Conservation (phyloP, 2,888 invertebrate species). For the Eristalis arbustorum region DNA sequence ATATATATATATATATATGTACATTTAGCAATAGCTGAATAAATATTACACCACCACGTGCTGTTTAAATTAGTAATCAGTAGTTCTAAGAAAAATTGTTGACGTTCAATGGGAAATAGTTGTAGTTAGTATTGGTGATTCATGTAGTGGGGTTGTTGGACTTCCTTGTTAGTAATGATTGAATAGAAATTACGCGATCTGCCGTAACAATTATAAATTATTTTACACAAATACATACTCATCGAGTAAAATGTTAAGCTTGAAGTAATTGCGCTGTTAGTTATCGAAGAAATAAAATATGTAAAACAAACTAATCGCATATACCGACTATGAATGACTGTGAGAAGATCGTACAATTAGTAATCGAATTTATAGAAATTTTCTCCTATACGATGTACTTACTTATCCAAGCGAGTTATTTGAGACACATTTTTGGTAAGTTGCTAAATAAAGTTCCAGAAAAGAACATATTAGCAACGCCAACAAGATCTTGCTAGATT, state of each 20-base stretch:
- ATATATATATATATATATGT: not conserved
- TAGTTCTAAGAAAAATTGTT: conserved; percentile 47
- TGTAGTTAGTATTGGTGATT: conserved; percentile 25
- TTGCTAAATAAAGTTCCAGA: no score
- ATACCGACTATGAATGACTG: not conserved
- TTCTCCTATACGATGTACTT: no score
- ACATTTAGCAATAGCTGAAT: conserved; percentile 25
- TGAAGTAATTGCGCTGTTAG: not conserved
- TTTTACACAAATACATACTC: not conserved
- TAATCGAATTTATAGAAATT: no score
- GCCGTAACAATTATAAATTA: conserved; percentile 17
- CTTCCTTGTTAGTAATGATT: conserved; percentile 54
- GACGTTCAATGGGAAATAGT: conserved; percentile 17
- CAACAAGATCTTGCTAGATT: no score
- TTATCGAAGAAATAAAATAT: not conserved
- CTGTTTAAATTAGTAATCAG: conserved; percentile 60
- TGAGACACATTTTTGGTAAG: no score
- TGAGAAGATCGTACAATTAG: not conserved
- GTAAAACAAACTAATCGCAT: not conserved
- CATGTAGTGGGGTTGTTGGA: conserved; percentile 61
- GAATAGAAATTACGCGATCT: conserved; percentile 38
- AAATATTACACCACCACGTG: conserved; percentile 67
- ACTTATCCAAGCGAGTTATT: no score
- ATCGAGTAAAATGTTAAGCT: conserved; percentile 3
- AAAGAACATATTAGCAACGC: no score